Evolutionary conservation across 2,797 vertebrate genomes (phyloP).

Genomic region (Rhinophrynus dorsalis): DNA sequence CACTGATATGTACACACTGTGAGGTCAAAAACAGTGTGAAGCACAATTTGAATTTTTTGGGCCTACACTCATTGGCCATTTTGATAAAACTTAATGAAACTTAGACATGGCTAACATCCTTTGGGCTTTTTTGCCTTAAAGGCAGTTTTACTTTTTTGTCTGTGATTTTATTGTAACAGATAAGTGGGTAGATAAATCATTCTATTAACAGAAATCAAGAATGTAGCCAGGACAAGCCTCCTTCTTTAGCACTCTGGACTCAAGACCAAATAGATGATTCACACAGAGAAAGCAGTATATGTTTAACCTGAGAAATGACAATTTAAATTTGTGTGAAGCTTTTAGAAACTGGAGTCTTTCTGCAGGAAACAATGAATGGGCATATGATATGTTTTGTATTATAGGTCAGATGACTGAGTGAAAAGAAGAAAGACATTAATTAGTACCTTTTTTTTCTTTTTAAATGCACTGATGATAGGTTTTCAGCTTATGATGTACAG

Average conservation of each 20-base stretch:
- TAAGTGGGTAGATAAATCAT: conserved; percentile 31
- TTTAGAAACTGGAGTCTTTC: conserved; percentile 63
- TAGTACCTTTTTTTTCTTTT: conserved; percentile 69
- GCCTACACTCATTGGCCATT: too few species aligned
- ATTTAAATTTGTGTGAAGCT: conserved; percentile 61
- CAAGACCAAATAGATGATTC: conserved; percentile 59
- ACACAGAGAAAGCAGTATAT: conserved; percentile 59
- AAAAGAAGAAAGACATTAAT: conserved; percentile 66
- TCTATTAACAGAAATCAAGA: conserved; percentile 20
- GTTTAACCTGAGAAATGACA: conserved; percentile 70
- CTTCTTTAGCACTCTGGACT: conserved; percentile 58
- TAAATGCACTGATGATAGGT: conserved; percentile 67
- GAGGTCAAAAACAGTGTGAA: too few species aligned
- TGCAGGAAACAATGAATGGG: conserved; percentile 71
- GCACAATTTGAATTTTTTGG: too few species aligned
- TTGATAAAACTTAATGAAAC: too few species aligned
- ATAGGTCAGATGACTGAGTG: conserved; percentile 66
- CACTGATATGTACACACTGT: too few species aligned
- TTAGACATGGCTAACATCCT: too few species aligned
- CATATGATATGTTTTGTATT: conserved; percentile 70
- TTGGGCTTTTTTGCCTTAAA: too few species aligned
- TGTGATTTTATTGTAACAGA: neutral
- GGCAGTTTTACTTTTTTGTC: neutral
- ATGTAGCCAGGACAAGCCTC: neutral
- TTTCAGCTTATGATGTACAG: conserved; percentile 64